phyloP scores from a whole-genome alignment of 2,888 invertebrate genomes.

The Euzetes globulus region DNA sequence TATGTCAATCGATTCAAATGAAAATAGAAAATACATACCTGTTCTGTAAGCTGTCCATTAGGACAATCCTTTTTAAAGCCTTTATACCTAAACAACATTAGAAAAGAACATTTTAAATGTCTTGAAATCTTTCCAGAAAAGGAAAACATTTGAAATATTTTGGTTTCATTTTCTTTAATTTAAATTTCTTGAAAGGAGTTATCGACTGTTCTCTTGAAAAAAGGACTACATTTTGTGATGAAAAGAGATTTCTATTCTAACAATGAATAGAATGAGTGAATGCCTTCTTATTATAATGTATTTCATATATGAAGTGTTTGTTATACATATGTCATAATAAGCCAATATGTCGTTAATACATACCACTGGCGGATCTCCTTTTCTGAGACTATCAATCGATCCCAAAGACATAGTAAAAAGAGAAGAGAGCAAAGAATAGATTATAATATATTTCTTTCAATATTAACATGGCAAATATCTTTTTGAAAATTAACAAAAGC shows the following conservation, averaged over 20 bases:
- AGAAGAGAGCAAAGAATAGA: slow-evolving; percentile 26
- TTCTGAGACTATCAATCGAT: slow-evolving; percentile 39
- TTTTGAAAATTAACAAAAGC: no score
- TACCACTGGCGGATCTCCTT: slow-evolving; percentile 41
- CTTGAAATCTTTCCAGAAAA: no score
- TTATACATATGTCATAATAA: slow-evolving; percentile 8
- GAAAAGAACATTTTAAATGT: neutral
- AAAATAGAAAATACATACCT: slow-evolving; percentile 55
- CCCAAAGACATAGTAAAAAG: slow-evolving; percentile 2
- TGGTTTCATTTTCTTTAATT: no score
- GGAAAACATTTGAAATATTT: neutral
- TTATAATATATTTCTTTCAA: neutral
- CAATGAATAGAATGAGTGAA: neutral
- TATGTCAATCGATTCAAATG: neutral
- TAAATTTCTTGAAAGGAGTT: no score
- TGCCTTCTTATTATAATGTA: no score
- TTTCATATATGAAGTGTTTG: neutral
- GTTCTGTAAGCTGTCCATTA: slow-evolving; percentile 86
- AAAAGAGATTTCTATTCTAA: neutral
- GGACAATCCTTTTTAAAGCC: slow-evolving; percentile 95
- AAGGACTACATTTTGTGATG: no score
- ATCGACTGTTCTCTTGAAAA: no score
- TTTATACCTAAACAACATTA: slow-evolving; percentile 76
- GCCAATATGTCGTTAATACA: slow-evolving; percentile 25
- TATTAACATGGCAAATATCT: no score